Evolutionary conservation across 2,888 invertebrate species (phyloP), one percentile per base, ranked within the genome.

Genomic region (Cephus sareptanus): DNA sequence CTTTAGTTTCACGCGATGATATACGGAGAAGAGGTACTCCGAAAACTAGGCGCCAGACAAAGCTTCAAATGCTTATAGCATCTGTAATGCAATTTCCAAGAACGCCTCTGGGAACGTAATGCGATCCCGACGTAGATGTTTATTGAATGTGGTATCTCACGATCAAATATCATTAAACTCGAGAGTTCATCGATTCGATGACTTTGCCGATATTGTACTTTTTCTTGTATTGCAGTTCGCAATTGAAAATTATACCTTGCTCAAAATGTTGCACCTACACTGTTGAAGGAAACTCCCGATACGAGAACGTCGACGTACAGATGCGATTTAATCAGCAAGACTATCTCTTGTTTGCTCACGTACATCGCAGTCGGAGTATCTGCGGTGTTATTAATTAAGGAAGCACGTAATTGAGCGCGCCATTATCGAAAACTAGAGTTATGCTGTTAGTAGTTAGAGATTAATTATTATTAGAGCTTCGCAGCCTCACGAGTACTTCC

Each of bases 381-480:
- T 34, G 34, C 76, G 81, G 77, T 76, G 80, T 83, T 84, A 82
- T 84, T 84, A 84, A 84, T 80, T 80, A 83, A 81, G 83, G 82
- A 83, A 83, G 83, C 80, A 68, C 82, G 81, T 84, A 84, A 84
- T 84, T 84, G 80, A 82, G 81, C 82, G 70, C 79, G 76, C 84
- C 83, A 82, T 84, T 82, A 79, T 81, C 84, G 84, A 83, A 84
- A 84, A 81, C 80, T 82, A 80, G 82, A 84, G 82, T 84, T 84
- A 77, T 76, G 80, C 82, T 75, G 81, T 81, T 83, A 79, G 83
- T 83, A 84, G 84, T 84, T 84, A 71, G 81, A 84, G 81, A 84
- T 84, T 84, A 84, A 84, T 84, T 84, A 84, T 84, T 84, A 84
- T 84, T 79, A 82, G 79, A 81, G 83, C 81, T 79, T 73, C 79